Evolutionary conservation across 1,140 invertebrate genomes (phyloP), one percentile per base, ranked within the genome.

Genomic region (Pogonomyrmex californicus): DNA sequence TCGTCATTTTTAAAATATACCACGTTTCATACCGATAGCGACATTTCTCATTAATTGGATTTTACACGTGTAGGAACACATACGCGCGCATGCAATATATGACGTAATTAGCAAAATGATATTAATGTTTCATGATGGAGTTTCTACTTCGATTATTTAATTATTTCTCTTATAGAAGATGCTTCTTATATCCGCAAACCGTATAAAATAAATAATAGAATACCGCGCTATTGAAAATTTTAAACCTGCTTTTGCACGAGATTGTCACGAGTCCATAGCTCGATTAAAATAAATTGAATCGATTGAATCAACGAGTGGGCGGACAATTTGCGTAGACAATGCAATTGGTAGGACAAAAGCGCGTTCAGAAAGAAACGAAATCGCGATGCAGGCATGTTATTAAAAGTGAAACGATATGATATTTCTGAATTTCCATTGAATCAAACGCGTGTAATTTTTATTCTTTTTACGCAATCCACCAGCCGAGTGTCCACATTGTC

Each of bases 251-350:
- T 73, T 75, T n/a, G 62, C 33, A 14, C 68, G 41, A 73, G 51
- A 75, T 83, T 75, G 79, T 83, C 68, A 75, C 68, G 79, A 83
- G 14, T 60, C 68, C 30, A 60, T 83, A 73, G 54, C 41, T 83
- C 79, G 79, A 83, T 75, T 83, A 83, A 83, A 83, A 83, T 83
- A 83, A 83, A 83, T 83, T 83, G 79, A 82, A 82, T 82, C 68
- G 51, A 83, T 83, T 60, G 79, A 83, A 73, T 83, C 79, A 83
- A 82, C 79, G 79, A 83, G 79, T n/a, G 68, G 68, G 41, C 23
- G 68, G 79, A 83, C 79, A 73, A 83, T 83, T 83, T 83, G 79
- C 54, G 68, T 83, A 60, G 79, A 83, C 79, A 83, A 83, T 83
- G 79, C 79, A 85, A 85, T 77, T 78, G 73, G 60, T 54, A 30